Percentiles rank a stretch among this genome's conserved stretches.
phyloP scores from a whole-genome alignment of 2,888 invertebrate species.

The Drosophila niveifrons region DNA sequence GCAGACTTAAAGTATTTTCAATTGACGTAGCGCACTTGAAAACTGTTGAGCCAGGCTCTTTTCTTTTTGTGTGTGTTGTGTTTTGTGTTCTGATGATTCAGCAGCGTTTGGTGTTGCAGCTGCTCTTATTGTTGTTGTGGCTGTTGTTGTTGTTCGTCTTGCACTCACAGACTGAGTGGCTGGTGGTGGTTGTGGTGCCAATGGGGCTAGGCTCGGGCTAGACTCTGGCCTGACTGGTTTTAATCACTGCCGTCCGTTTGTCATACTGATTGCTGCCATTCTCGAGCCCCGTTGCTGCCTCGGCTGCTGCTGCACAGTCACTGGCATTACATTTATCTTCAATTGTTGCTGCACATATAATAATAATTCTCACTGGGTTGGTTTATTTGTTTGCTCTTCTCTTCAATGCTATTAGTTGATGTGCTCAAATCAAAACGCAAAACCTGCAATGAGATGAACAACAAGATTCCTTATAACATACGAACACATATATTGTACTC shows the following conservation, averaged over 20 bases:
- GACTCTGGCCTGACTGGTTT: slow-evolving; percentile 74
- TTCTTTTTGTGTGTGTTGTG: not conserved
- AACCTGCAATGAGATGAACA: slow-evolving; percentile 64
- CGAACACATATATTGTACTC: not conserved
- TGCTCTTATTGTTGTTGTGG: slow-evolving; percentile 21
- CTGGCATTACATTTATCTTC: slow-evolving; percentile 45
- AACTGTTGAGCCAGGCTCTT: slow-evolving; percentile 49
- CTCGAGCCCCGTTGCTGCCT: slow-evolving; percentile 68
- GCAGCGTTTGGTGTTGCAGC: slow-evolving; percentile 36
- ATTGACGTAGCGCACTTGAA: slow-evolving; percentile 62
- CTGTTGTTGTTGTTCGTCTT: slow-evolving; percentile 42
- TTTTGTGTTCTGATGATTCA: slow-evolving; percentile 59
- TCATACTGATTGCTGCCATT: slow-evolving; percentile 76
- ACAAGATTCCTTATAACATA: slow-evolving; percentile 35
- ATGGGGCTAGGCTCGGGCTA: slow-evolving; percentile 57
- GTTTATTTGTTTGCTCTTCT: slow-evolving; percentile 40
- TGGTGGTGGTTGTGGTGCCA: slow-evolving; percentile 59
- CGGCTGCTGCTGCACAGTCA: slow-evolving; percentile 43
- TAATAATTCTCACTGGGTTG: slow-evolving; percentile 60
- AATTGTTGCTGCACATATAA: slow-evolving; percentile 23
- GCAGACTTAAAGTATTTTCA: slow-evolving; percentile 61
- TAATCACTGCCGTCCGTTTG: slow-evolving; percentile 73
- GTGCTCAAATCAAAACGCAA: slow-evolving; percentile 72
- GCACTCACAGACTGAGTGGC: slow-evolving; percentile 51
- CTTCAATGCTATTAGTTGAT: slow-evolving; percentile 73